These are phyloP conservation scores for Drosophila phalerata DNA, from an alignment of 2,888 invertebrate genomes.

Conservation along the genomic window DNA sequence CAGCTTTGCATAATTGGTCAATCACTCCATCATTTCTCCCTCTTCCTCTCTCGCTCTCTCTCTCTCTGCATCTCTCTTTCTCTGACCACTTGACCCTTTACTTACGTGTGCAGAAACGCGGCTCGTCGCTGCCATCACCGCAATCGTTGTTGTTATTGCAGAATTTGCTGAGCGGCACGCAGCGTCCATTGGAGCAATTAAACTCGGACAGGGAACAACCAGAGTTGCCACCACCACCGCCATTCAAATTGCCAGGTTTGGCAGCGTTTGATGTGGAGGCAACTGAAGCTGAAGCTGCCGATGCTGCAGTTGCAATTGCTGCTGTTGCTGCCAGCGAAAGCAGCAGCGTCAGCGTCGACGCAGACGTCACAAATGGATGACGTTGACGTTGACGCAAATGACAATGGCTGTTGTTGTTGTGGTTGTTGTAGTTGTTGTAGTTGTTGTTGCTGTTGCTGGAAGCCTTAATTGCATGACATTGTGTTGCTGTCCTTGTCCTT, in stretches of 20 bases:
- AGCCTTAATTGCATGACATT: slow-evolving; percentile 68
- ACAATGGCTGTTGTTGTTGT: slow-evolving; percentile 30
- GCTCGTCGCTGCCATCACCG: slow-evolving; percentile 92
- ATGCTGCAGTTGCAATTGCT: slow-evolving; percentile 39
- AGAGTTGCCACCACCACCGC: slow-evolving; percentile 52
- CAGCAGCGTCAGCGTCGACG: slow-evolving; percentile 58
- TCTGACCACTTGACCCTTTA: slow-evolving; percentile 66
- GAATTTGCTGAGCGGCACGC: slow-evolving; percentile 89
- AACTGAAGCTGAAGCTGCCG: slow-evolving; percentile 41
- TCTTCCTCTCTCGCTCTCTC: background rate
- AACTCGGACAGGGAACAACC: slow-evolving; percentile 84
- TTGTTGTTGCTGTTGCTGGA: slow-evolving; percentile 52
- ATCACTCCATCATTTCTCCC: background rate
- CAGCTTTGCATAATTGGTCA: slow-evolving; percentile 67
- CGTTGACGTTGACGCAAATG: slow-evolving; percentile 36
- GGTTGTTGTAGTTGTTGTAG: slow-evolving; percentile 5
- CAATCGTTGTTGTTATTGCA: slow-evolving; percentile 93
- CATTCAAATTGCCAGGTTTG: slow-evolving; percentile 68
- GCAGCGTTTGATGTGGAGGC: slow-evolving; percentile 58
- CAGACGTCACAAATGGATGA: slow-evolving; percentile 50
- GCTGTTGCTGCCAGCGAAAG: slow-evolving; percentile 53
- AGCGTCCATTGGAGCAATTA: slow-evolving; percentile 85
- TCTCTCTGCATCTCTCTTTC: background rate
- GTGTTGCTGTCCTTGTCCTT: slow-evolving; percentile 50
- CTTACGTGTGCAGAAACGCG: slow-evolving; percentile 93